Evolutionary conservation across 2,888 invertebrate species (phyloP).

Genomic region (Eledone cirrhosa): DNA sequence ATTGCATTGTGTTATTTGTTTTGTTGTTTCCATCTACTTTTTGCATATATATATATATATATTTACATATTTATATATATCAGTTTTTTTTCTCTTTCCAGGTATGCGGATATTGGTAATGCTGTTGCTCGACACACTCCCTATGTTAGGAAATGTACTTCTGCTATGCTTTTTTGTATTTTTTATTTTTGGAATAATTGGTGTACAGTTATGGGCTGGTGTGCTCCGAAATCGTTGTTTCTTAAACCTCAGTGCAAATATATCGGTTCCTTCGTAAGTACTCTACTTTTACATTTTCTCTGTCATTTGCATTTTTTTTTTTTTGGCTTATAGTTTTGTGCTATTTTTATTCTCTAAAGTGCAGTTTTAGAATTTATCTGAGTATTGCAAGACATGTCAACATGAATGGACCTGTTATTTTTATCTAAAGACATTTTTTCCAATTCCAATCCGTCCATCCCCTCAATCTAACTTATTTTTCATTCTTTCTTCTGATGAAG

Average conservation of each 20-base stretch:
- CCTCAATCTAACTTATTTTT: too few species aligned
- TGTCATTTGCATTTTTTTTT: too few species aligned
- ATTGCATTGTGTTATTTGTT: neutral
- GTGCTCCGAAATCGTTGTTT: conserved; percentile 93
- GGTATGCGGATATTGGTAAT: conserved; percentile 99
- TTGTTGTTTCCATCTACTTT: neutral
- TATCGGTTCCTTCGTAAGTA: conserved; percentile 81
- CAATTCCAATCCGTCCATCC: too few species aligned
- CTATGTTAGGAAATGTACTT: conserved; percentile 97
- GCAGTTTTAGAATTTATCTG: too few species aligned
- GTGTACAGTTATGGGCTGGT: conserved; percentile 99
- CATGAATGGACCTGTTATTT: too few species aligned
- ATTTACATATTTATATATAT: too few species aligned
- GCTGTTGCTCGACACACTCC: conserved; percentile 96
- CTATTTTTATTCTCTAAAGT: too few species aligned
- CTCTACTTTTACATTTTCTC: conserved; percentile 57
- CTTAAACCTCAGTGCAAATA: conserved; percentile 78
- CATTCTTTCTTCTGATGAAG: too few species aligned
- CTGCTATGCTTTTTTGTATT: conserved; percentile 99
- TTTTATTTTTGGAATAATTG: conserved; percentile 99
- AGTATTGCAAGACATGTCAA: too few species aligned
- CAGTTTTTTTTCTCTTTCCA: conserved; percentile 68
- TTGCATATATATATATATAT: too few species aligned
- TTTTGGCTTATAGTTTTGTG: too few species aligned
- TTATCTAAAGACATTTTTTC: too few species aligned